These are phyloP conservation scores for Crypturellus undulatus DNA, from an alignment of 2,113 vertebrate species.

Conservation along the genomic window DNA sequence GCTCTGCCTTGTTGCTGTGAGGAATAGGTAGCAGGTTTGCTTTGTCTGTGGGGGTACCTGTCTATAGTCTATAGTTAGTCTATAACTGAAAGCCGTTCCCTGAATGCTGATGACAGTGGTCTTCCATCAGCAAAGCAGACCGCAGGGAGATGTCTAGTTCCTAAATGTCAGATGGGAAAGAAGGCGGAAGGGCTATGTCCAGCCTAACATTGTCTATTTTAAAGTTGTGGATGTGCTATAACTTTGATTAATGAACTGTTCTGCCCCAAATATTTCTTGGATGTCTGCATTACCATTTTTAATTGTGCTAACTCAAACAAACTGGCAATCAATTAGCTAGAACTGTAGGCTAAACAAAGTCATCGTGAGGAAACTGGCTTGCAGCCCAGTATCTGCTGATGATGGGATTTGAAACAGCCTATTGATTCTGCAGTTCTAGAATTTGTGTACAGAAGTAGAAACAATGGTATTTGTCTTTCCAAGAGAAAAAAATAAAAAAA, in stretches of 20 bases:
- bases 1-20: neutral
- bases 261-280: constrained; percentile 47
- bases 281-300: constrained; percentile 53
- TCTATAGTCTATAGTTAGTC: neutral
- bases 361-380: constrained; percentile 50
- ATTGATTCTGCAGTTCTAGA: constrained; percentile 45
- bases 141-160: neutral
- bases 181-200: neutral
- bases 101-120: neutral
- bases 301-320: constrained; percentile 67
- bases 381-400: constrained; percentile 62
- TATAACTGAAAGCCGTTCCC: neutral
- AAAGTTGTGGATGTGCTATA: neutral
- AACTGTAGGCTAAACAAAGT: constrained; percentile 60
- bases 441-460: constrained; percentile 22
- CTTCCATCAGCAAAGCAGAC: neutral
- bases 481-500: neutral
- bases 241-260: constrained; percentile 45
- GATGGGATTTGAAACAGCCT: constrained; percentile 47
- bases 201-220: neutral
- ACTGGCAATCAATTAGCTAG: constrained; percentile 59
- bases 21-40: neutral
- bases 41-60: neutral
- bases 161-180: neutral
- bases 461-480: constrained; percentile 49